phyloP scores from a whole-genome alignment of 2,797 vertebrate species.

The Dicrostonyx torquatus region DNA sequence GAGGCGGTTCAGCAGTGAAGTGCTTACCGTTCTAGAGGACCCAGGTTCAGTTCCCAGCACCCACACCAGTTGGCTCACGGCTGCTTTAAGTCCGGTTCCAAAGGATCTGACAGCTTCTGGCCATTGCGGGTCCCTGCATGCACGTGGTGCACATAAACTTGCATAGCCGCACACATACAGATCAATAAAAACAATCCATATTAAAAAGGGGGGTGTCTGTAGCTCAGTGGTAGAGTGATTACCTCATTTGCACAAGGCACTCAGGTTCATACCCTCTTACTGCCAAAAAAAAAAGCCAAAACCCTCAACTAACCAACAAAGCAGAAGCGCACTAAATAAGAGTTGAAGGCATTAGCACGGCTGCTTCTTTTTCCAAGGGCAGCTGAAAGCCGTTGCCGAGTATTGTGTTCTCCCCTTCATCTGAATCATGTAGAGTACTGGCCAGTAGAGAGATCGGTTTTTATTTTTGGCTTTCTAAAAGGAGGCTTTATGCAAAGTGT shows the following conservation, averaged over 20 bases:
- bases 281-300: too few species aligned
- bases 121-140: not conserved
- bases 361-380: not conserved
- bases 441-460: not conserved
- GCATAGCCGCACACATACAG: not conserved
- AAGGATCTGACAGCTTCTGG: not conserved
- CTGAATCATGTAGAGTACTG: too few species aligned
- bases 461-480: not conserved
- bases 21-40: not conserved
- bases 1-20: not conserved
- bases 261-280: too few species aligned
- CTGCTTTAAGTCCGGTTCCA: not conserved
- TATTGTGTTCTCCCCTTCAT: not conserved
- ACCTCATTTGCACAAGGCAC: not conserved
- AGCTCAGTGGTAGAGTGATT: not conserved
- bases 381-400: not conserved
- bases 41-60: not conserved
- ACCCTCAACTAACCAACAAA: not conserved
- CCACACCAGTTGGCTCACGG: not conserved
- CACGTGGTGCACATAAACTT: not conserved
- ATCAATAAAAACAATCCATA: not conserved
- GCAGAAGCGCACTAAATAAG: not conserved
- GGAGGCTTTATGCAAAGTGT: not conserved
- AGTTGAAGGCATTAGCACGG: not conserved
- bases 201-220: not conserved